These are phyloP conservation scores for Telmatherina bonti DNA, from an alignment of 2,797 vertebrate genomes.

Conservation along the genomic window DNA sequence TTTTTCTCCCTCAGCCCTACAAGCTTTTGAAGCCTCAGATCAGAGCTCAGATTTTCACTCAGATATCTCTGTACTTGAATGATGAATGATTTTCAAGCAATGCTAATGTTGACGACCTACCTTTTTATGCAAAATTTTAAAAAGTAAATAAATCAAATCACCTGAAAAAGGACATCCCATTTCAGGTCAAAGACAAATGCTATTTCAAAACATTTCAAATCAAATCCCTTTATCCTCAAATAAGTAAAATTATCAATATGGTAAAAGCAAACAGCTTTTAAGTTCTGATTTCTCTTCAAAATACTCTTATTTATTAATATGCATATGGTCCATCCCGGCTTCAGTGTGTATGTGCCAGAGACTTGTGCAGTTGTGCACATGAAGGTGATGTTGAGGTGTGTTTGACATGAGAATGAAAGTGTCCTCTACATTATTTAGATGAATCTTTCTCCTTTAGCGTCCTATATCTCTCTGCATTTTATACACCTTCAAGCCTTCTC, in stretches of 20 bases:
- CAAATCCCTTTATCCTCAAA: neutral
- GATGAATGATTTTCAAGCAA: constrained; percentile 20
- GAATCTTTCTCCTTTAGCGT: constrained; percentile 65
- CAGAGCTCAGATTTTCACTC: constrained; percentile 28
- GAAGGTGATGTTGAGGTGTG: constrained; percentile 39
- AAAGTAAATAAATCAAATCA: too few relatives aligned
- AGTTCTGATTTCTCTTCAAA: constrained; percentile 21
- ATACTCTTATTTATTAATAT: constrained; percentile 22
- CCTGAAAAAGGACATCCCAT: neutral
- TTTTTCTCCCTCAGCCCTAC: constrained; percentile 19
- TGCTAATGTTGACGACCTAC: constrained; percentile 7
- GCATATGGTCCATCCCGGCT: neutral
- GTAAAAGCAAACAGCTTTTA: neutral
- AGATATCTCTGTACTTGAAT: constrained; percentile 38
- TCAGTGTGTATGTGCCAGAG: constrained; percentile 1
- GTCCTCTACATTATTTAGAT: constrained; percentile 72
- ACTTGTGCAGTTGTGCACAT: neutral
- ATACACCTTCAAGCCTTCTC: neutral
- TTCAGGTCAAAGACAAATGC: constrained; percentile 1
- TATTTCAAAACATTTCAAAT: neutral
- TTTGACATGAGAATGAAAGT: constrained; percentile 68
- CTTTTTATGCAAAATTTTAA: too few relatives aligned
- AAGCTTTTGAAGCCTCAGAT: constrained; percentile 31
- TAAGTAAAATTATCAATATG: neutral
- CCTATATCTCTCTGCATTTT: constrained; percentile 20